These are phyloP conservation scores for Acinonyx jubatus DNA, from an alignment of 2,113 vertebrate genomes.

Conservation along the genomic window DNA sequence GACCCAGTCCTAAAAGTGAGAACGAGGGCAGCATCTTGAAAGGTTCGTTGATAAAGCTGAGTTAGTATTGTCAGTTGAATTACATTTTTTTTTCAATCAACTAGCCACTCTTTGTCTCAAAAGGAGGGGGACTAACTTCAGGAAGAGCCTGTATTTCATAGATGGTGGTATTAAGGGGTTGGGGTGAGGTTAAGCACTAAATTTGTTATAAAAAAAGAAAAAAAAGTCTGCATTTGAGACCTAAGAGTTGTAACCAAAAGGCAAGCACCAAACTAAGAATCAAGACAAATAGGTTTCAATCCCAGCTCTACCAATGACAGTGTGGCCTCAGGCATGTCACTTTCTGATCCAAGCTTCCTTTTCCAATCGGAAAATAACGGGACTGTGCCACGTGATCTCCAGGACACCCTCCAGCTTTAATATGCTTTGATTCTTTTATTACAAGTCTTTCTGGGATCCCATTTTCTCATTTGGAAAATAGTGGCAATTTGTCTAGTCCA, in stretches of 20 bases:
- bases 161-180: neutral
- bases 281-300: neutral
- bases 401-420: slow-evolving; percentile 34
- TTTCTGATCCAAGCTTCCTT: slow-evolving; percentile 35
- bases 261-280: slow-evolving; percentile 31
- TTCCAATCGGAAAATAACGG: slow-evolving; percentile 53
- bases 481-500: slow-evolving; percentile 36
- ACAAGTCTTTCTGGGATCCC: slow-evolving; percentile 50
- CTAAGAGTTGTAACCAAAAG: neutral
- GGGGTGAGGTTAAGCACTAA: neutral
- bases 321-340: slow-evolving; percentile 15
- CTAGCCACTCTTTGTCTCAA: neutral
- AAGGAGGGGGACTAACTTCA: neutral
- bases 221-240: neutral
- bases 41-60: neutral
- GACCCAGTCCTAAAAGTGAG: neutral
- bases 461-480: slow-evolving; percentile 70
- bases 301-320: neutral
- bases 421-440: slow-evolving; percentile 56
- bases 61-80: neutral
- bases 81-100: neutral
- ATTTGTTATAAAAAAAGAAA: neutral
- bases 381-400: neutral
- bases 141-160: neutral
- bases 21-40: neutral